A percentile compares a stretch with the other conserved stretches of the same genome.
phyloP scores from a whole-genome alignment of 2,113 vertebrate species.

The Myanophis thanlyinensis region DNA sequence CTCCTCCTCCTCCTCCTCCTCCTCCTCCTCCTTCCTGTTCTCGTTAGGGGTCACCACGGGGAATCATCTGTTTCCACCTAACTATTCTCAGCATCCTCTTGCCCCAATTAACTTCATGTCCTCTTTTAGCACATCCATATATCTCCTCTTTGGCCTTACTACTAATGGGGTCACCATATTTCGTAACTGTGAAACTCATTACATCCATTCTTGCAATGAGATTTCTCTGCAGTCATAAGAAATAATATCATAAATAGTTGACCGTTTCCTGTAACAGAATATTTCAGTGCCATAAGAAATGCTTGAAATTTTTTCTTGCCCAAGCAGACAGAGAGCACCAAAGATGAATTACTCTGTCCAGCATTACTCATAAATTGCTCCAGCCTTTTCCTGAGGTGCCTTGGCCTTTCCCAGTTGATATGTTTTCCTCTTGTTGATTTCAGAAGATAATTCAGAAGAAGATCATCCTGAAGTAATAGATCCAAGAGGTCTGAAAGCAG shows the following conservation, averaged over 20 bases:
- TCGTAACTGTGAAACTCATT: background rate
- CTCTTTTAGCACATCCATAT: too few species aligned
- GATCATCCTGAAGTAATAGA: background rate
- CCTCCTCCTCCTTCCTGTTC: too few species aligned
- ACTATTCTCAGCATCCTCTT: too few species aligned
- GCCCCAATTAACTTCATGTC: too few species aligned
- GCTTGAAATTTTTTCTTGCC: background rate
- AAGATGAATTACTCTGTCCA: background rate
- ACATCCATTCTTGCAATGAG: background rate
- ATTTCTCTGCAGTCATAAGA: background rate
- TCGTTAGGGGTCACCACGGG: too few species aligned
- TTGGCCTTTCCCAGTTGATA: background rate
- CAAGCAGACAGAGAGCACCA: background rate
- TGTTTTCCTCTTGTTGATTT: background rate
- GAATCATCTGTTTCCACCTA: too few species aligned
- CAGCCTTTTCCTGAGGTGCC: background rate
- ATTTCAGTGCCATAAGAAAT: background rate
- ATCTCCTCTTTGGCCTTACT: too few species aligned
- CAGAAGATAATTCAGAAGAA: constrained; percentile 47
- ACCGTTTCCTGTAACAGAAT: background rate
- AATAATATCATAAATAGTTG: background rate
- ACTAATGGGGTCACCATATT: background rate
- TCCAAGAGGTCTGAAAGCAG: fast-evolving
- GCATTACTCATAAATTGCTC: background rate
- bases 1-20: too few species aligned